Percentiles rank a stretch among this genome's conserved stretches.
Evolutionary conservation across 2,888 invertebrate genomes (phyloP).

Genomic region (Noctua fimbriata): DNA sequence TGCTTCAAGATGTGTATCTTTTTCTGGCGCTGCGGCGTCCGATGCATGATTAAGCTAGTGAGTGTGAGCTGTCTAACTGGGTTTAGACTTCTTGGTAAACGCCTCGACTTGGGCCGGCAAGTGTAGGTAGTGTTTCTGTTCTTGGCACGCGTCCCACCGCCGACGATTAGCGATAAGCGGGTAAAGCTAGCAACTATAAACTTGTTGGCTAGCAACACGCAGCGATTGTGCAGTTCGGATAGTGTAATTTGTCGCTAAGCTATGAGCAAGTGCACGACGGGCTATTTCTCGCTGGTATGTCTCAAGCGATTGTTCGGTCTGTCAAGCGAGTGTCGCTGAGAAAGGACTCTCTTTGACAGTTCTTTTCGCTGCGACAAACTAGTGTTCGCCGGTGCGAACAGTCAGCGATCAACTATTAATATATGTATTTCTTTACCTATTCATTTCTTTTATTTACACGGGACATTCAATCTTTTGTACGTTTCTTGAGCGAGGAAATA

Average conservation of each 20-base stretch:
- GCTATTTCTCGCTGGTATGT: neutral
- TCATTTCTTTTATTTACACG: too few species aligned
- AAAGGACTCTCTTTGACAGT: too few species aligned
- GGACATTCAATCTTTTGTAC: neutral
- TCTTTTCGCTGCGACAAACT: too few species aligned
- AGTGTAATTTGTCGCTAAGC: neutral
- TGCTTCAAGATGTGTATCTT: neutral
- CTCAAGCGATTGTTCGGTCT: too few species aligned
- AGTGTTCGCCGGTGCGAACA: too few species aligned
- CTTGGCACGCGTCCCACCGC: neutral
- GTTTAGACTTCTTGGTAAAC: constrained; percentile 1
- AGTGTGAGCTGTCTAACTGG: neutral
- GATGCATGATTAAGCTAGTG: neutral
- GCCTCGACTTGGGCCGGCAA: neutral
- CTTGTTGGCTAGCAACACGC: neutral
- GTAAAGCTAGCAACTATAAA: neutral
- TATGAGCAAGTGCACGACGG: neutral
- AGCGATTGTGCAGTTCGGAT: neutral
- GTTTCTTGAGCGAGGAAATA: neutral
- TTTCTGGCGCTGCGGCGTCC: neutral
- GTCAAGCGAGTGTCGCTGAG: too few species aligned
- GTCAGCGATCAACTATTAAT: too few species aligned
- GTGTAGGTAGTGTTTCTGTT: neutral
- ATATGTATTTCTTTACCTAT: too few species aligned
- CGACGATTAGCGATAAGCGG: neutral